Evolutionary conservation across 2,888 invertebrate species (phyloP).

Genomic region (Bombyx huttoni): DNA sequence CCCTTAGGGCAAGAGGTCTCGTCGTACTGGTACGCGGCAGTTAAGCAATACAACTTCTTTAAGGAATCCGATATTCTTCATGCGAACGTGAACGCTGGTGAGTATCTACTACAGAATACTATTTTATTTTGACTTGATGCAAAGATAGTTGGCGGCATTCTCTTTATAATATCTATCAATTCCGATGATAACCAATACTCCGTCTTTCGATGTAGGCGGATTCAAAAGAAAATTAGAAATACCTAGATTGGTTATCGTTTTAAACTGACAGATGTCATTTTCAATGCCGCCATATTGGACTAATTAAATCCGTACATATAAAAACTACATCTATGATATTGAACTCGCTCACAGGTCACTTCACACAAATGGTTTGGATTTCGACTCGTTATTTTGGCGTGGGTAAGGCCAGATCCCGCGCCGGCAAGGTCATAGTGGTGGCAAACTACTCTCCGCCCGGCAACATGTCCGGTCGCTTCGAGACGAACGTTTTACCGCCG

Average conservation of each 20-base stretch:
- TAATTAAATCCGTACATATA: too few species aligned
- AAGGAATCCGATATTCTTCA: conserved; percentile 81
- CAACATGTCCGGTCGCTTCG: conserved; percentile 81
- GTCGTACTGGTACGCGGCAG: conserved; percentile 86
- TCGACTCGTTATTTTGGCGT: conserved; percentile 83
- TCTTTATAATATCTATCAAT: too few species aligned
- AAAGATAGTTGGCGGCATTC: too few species aligned
- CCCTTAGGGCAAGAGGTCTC: conserved; percentile 82
- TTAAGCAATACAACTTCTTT: conserved; percentile 81
- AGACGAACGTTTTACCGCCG: conserved; percentile 83
- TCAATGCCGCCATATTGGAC: too few species aligned
- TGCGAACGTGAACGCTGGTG: conserved; percentile 85
- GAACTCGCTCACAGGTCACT: conserved; percentile 75
- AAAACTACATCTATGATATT: background rate
- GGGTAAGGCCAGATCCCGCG: conserved; percentile 83
- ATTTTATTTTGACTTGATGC: too few species aligned
- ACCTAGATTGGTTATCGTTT: too few species aligned
- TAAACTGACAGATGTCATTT: too few species aligned
- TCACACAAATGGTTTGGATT: conserved; percentile 90
- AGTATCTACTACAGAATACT: conserved; percentile 4
- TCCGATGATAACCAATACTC: too few species aligned
- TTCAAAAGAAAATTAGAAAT: too few species aligned
- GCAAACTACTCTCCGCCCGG: conserved; percentile 89
- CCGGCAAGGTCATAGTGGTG: conserved; percentile 86
- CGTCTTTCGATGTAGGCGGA: too few species aligned